A percentile compares a stretch with the other conserved stretches of the same genome.
These are phyloP conservation scores for Ecliptopera silaceata DNA, from an alignment of 2,888 invertebrate species.

Conservation along the genomic window DNA sequence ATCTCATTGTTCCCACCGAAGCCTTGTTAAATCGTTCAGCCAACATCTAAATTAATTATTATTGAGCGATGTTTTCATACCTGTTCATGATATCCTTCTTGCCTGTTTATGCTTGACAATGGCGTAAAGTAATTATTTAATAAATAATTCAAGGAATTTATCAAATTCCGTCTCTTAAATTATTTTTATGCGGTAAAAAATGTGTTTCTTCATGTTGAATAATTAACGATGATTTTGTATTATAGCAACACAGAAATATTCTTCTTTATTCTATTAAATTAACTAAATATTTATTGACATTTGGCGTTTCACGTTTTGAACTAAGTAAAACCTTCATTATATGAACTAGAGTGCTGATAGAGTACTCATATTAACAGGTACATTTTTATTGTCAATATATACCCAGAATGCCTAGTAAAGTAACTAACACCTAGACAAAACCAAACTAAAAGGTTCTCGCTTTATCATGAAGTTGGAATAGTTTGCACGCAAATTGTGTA, in stretches of 20 bases:
- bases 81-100: neutral
- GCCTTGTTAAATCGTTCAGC: neutral
- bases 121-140: neutral
- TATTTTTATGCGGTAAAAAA: too few species aligned
- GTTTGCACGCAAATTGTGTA: slow-evolving; percentile 5
- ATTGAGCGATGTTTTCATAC: neutral
- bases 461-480: neutral
- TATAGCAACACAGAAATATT: slow-evolving; percentile 5
- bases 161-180: neutral
- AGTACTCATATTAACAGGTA: too few species aligned
- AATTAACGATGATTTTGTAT: neutral
- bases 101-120: neutral
- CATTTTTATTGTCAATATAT: too few species aligned
- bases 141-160: neutral
- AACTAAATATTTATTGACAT: too few species aligned
- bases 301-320: too few species aligned
- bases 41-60: neutral
- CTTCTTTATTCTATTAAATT: slow-evolving; percentile 3
- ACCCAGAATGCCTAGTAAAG: too few species aligned
- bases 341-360: too few species aligned
- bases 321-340: too few species aligned
- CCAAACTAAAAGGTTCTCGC: neutral
- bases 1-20: neutral
- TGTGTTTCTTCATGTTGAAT: too few species aligned
- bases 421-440: too few species aligned